These are phyloP conservation scores for Aphaenogaster floridana DNA, from an alignment of 1,140 invertebrate genomes.

Conservation along the genomic window DNA sequence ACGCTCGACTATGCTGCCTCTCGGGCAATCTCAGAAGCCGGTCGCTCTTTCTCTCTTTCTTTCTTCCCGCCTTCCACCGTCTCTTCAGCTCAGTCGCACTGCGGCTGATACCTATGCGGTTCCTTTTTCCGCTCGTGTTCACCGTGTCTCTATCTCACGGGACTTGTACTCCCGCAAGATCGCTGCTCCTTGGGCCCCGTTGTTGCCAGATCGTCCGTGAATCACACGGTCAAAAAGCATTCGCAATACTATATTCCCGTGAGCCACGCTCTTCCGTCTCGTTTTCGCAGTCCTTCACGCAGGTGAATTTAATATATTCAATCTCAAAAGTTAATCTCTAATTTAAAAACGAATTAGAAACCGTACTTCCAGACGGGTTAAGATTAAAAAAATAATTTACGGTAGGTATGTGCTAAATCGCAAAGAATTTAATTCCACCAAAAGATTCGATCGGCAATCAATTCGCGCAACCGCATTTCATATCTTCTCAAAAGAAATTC, in stretches of 20 bases:
- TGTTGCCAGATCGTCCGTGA: constrained; percentile 82
- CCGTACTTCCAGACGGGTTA: not conserved
- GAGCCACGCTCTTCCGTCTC: not conserved
- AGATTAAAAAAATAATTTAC: not conserved
- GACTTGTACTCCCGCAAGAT: constrained; percentile 79
- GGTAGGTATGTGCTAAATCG: not conserved
- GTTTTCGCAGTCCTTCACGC: not conserved
- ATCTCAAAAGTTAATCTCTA: too few relatives aligned
- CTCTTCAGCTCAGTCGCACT: constrained; percentile 49
- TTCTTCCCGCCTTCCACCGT: not conserved
- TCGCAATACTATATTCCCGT: constrained; percentile 49
- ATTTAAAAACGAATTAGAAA: not conserved
- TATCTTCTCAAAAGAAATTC: constrained; percentile 2
- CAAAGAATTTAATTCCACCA: not conserved
- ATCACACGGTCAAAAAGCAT: constrained; percentile 75
- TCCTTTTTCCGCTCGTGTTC: constrained; percentile 24
- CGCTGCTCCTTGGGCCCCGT: constrained; percentile 75
- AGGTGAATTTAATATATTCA: not conserved
- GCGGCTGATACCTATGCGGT: constrained; percentile 64
- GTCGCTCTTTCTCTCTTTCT: constrained; percentile 42
- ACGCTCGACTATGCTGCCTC: constrained; percentile 59
- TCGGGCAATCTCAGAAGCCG: constrained; percentile 34
- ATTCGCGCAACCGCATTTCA: constrained; percentile 1
- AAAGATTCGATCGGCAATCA: not conserved
- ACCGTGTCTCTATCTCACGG: constrained; percentile 55